These are phyloP conservation scores for Arothron firmamentum DNA, from an alignment of 2,113 vertebrate species.

Conservation along the genomic window DNA sequence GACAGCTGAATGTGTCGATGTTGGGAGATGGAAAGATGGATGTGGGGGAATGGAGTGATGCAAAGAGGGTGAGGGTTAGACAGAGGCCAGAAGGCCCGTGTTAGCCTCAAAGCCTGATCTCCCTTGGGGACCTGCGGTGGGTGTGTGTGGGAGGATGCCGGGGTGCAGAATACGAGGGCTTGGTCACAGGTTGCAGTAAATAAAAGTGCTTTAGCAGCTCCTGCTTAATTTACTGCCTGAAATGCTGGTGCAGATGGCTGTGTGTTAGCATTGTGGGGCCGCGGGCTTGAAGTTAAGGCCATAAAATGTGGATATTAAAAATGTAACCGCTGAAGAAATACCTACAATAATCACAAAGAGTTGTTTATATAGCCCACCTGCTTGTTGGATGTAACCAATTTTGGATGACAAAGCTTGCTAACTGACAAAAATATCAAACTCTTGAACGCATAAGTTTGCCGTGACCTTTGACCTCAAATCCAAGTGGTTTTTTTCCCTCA, in stretches of 20 bases:
- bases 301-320: too few relatives aligned
- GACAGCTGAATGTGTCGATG: conserved; percentile 3
- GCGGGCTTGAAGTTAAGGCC: conserved; percentile 16
- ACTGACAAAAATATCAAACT: too few relatives aligned
- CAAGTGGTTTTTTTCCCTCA: too few relatives aligned
- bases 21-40: conserved; percentile 43
- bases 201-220: conserved; percentile 32
- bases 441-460: too few relatives aligned
- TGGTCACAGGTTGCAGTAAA: conserved; percentile 44
- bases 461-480: too few relatives aligned
- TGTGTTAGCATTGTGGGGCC: conserved; percentile 38
- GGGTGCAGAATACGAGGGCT: conserved; percentile 47
- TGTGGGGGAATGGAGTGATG: conserved; percentile 29
- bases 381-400: too few relatives aligned
- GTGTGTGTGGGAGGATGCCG: conserved; percentile 42
- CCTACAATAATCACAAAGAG: too few relatives aligned
- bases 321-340: too few relatives aligned
- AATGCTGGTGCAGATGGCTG: conserved; percentile 67
- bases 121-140: conserved; percentile 48
- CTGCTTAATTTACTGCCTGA: conserved; percentile 65
- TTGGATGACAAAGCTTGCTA: too few relatives aligned
- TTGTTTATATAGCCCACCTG: too few relatives aligned
- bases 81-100: conserved; percentile 54
- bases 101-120: conserved; percentile 30
- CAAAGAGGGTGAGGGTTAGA: conserved; percentile 36